These are phyloP conservation scores for Pandion haliaetus DNA, from an alignment of 2,113 vertebrate genomes.

Conservation along the genomic window DNA sequence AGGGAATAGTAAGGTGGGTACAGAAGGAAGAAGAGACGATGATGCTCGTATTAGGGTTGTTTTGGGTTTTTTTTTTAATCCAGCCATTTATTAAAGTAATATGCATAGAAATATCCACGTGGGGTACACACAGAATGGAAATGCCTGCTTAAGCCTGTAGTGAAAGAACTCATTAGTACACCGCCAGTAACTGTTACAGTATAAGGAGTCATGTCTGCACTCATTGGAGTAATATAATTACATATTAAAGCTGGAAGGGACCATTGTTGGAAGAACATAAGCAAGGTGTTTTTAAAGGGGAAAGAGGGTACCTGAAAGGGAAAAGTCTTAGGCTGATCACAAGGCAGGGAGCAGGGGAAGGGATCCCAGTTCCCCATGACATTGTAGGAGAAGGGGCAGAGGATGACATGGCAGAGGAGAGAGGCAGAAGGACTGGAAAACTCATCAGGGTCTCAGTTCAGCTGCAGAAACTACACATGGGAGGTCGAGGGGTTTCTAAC, in stretches of 20 bases:
- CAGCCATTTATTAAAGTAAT: neutral
- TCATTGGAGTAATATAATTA: neutral
- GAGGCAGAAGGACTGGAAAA: neutral
- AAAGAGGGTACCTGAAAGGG: neutral
- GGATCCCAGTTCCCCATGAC: fast-evolving
- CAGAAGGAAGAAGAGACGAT: neutral
- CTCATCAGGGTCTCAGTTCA: neutral
- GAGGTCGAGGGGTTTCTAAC: neutral
- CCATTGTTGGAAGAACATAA: neutral
- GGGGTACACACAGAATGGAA: neutral
- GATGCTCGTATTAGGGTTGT: neutral
- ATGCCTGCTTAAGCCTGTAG: neutral
- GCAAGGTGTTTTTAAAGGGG: neutral
- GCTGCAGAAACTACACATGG: neutral
- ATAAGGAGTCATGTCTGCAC: neutral
- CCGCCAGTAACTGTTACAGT: neutral
- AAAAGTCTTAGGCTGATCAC: neutral
- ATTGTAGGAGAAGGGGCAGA: neutral
- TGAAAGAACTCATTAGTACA: neutral
- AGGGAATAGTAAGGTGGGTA: neutral
- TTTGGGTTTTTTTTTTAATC: neutral
- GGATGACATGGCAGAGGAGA: fast-evolving
- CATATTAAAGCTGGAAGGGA: neutral
- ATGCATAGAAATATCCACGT: neutral
- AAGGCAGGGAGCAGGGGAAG: neutral